Evolutionary conservation across 2,113 vertebrate species (phyloP).

Genomic region (Cromileptes altivelis): DNA sequence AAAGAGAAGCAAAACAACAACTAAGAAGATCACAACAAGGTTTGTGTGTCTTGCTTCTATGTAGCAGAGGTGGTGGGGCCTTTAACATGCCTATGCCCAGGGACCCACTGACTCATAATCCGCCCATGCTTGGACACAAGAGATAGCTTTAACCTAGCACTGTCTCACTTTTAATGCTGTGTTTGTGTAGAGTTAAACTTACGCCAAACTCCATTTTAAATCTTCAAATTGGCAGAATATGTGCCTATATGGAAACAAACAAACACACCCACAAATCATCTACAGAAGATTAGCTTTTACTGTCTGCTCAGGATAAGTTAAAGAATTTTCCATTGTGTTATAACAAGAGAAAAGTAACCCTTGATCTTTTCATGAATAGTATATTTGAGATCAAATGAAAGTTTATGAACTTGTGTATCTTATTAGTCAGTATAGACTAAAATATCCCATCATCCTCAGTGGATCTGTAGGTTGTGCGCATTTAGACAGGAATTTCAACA

Average conservation of each 20-base stretch:
- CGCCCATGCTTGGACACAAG: no score
- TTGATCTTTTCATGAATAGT: not conserved
- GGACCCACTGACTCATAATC: no score
- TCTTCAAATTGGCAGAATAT: not conserved
- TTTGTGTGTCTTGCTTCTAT: no score
- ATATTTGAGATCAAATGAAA: not conserved
- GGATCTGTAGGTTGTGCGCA: not conserved
- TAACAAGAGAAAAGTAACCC: not conserved
- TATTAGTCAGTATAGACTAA: not conserved
- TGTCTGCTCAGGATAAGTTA: not conserved
- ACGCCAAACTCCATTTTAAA: not conserved
- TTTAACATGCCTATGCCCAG: no score
- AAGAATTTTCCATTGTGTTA: not conserved
- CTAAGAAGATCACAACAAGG: no score
- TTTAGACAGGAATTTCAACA: slow-evolving; percentile 55
- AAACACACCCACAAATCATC: not conserved
- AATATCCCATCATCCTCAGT: not conserved
- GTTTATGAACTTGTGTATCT: not conserved
- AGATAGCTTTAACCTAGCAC: no score
- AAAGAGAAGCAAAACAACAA: no score
- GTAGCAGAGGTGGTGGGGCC: no score
- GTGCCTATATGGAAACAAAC: no score
- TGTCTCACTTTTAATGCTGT: no score
- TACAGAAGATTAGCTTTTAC: not conserved
- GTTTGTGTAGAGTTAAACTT: not conserved